Base-by-base conservation (phyloP, 2,113 vertebrate species). In the Lagopus muta region DNA sequence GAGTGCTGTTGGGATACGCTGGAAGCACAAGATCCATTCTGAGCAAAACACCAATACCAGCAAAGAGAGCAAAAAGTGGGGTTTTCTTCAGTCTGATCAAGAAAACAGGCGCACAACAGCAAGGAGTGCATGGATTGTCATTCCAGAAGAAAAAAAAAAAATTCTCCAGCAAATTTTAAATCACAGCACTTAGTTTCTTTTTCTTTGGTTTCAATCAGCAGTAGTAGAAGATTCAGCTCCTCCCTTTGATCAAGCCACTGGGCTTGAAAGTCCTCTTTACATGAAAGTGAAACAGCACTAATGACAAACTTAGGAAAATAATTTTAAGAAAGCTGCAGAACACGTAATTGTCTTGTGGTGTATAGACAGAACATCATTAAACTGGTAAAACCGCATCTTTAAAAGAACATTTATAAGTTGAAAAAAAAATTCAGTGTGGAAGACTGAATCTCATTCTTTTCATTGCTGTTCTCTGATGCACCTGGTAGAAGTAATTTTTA, bases 1-100 rank as follows among this genome's bases (percentile, higher is more conserved):
- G 16, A 27, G 9, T 81, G 24, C 13, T 54, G 34, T 18, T 84
- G 64, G 12, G 11, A 3, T 62, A 16, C 6, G 30, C n/a, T 48
- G 21, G 22, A 43, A 32, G 11, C 24, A 38, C 1, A 14, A 76
- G 1, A 5, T 4, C 42, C 25, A 62, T 47, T 57, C 2, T 0
- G 4, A 20, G 32, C 16, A 54, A 78, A n/a, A 45, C 8, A 8
- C 2, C 9, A 72, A 54, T 13, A 60, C 48, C 47, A n/a, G 11
- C 13, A 72, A 55, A 30, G 25, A 54, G 4, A 78, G 25, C 13
- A 27, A 54, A 8, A 90, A 75, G 10, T 3, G 76, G 32, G 2
- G 4, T 8, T 50, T 88, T 50, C 42, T 77, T 85, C 54, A 67
- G 34, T 24, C 7, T 82, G 58, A 32, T 88, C 55, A 85, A 24